phyloP scores from a whole-genome alignment of 2,113 vertebrate species.

The Zosterops hypoxanthus region DNA sequence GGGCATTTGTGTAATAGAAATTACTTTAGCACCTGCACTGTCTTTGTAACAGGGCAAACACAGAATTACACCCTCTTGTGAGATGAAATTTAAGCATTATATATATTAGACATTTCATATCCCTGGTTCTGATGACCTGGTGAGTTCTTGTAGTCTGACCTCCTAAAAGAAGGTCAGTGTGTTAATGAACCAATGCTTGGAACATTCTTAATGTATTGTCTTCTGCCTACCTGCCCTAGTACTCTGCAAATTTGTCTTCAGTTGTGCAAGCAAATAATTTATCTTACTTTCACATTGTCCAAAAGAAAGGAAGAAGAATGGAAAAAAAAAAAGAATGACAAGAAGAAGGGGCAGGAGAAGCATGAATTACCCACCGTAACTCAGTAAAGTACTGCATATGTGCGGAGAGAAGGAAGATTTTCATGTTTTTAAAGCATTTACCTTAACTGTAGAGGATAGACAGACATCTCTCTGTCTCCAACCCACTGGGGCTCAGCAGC shows the following conservation, averaged over 20 bases:
- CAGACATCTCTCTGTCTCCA: background rate
- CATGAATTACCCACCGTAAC: background rate
- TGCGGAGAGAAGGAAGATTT: background rate
- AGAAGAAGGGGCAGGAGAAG: background rate
- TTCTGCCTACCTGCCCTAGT: background rate
- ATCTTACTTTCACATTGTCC: background rate
- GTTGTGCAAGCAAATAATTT: background rate
- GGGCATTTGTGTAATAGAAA: background rate
- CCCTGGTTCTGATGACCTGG: background rate
- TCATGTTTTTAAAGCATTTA: background rate
- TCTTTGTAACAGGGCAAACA: background rate
- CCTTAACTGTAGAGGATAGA: background rate
- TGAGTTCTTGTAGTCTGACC: background rate
- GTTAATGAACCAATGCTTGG: background rate
- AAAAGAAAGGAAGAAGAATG: background rate
- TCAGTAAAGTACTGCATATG: accelerated
- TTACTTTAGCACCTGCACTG: background rate
- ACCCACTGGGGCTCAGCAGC: background rate
- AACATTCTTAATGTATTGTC: background rate
- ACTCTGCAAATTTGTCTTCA: background rate
- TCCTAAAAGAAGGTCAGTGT: background rate
- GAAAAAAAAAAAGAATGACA: background rate
- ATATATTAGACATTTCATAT: background rate
- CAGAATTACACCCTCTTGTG: background rate
- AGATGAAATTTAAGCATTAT: background rate